phyloP scores from a whole-genome alignment of 92 coral and sea anemone genomes.

The Parazoanthus swiftii region DNA sequence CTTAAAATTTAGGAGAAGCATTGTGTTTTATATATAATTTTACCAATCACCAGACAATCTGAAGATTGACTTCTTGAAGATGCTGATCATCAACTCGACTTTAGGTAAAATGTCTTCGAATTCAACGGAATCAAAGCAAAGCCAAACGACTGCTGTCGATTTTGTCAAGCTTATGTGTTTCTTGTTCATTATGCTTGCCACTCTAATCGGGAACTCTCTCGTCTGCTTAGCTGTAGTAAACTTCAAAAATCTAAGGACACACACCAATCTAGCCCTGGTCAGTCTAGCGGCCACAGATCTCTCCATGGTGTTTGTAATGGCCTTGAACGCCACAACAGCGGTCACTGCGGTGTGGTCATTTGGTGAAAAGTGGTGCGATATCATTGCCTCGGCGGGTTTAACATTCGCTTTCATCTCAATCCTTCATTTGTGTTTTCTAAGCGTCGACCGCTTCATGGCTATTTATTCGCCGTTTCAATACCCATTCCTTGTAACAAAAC shows the following conservation, averaged over 20 bases:
- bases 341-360: constrained; percentile 80
- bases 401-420: constrained; percentile 77
- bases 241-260: constrained; percentile 71
- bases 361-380: constrained; percentile 68
- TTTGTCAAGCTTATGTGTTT: constrained; percentile 56
- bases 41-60: not conserved
- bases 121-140: not conserved
- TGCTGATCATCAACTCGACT: not conserved
- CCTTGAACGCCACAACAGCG: constrained; percentile 70
- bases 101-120: not conserved
- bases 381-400: constrained; percentile 67
- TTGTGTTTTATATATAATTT: not conserved
- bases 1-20: not conserved
- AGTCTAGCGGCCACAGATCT: constrained; percentile 89
- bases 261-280: constrained; percentile 71
- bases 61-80: not conserved
- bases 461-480: constrained; percentile 81
- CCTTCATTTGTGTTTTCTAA: constrained; percentile 82
- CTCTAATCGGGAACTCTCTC: constrained; percentile 72
- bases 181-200: constrained; percentile 56
- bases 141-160: not conserved
- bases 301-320: constrained; percentile 81
- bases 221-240: constrained; percentile 66
- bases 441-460: constrained; percentile 88
- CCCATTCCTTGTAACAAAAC: constrained; percentile 59